phyloP scores from a whole-genome alignment of 2,113 vertebrate genomes.

The Hippocampus abdominalis region DNA sequence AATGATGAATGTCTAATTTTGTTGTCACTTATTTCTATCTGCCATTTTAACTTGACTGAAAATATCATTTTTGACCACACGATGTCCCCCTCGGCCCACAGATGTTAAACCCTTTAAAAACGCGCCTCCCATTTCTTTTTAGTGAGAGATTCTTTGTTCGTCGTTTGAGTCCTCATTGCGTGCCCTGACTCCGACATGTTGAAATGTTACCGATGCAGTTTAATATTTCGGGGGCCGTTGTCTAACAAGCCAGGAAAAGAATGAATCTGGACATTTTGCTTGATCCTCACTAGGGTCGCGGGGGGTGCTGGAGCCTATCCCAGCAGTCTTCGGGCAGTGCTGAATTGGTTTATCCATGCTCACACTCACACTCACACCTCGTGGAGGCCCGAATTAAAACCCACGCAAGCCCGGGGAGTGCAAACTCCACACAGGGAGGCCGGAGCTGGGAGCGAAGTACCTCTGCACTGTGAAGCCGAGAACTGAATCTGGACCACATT shows the following conservation, averaged over 20 bases:
- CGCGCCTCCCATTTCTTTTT: slow-evolving; percentile 39
- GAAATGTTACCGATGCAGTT: slow-evolving; percentile 6
- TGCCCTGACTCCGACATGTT: not conserved
- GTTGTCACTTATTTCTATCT: not conserved
- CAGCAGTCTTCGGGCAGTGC: too few species aligned
- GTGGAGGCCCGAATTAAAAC: too few species aligned
- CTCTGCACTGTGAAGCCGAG: too few species aligned
- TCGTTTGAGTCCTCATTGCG: not conserved
- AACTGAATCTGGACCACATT: slow-evolving; percentile 28
- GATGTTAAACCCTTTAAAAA: not conserved
- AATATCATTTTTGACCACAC: slow-evolving; percentile 8
- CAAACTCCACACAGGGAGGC: too few species aligned
- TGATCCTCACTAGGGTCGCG: too few species aligned
- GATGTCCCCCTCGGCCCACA: slow-evolving; percentile 38
- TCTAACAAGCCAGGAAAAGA: slow-evolving; percentile 1
- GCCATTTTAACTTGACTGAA: not conserved
- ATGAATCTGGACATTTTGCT: slow-evolving; percentile 40
- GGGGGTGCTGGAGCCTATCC: too few species aligned
- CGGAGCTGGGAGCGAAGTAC: too few species aligned
- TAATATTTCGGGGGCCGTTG: not conserved
- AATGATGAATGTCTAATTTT: not conserved
- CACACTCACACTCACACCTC: too few species aligned
- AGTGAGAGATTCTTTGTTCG: slow-evolving; percentile 48
- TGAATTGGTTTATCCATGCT: too few species aligned
- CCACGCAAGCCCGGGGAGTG: too few species aligned